Conservation (phyloP, 1,140 invertebrate species). For the Ditylenchus dipsaci region DNA sequence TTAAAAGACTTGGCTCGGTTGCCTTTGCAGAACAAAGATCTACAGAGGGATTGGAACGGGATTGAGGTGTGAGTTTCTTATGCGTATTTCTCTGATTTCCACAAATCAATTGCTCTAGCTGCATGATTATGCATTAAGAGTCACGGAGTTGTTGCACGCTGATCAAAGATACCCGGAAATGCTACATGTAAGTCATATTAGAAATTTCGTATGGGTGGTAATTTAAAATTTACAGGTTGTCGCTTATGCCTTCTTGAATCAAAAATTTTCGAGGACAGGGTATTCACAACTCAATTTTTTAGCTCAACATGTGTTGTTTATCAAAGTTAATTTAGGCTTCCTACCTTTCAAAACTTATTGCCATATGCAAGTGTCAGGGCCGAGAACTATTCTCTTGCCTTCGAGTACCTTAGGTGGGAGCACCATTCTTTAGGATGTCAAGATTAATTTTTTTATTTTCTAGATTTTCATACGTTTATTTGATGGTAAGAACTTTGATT, state of each 20-base stretch:
- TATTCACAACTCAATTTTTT: too few relatives aligned
- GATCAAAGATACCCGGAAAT: constrained; percentile 42
- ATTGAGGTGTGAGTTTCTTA: constrained; percentile 7
- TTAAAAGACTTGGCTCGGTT: constrained; percentile 41
- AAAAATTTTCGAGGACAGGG: constrained; percentile 46
- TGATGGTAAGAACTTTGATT: too few relatives aligned
- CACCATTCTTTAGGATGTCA: too few relatives aligned
- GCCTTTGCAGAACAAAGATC: constrained; percentile 28
- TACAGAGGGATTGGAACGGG: constrained; percentile 24
- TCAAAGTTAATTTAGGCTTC: too few relatives aligned
- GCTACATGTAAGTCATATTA: constrained; percentile 18
- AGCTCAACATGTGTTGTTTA: too few relatives aligned
- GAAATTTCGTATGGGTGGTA: too few relatives aligned
- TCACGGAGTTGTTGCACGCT: constrained; percentile 44
- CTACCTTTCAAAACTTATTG: constrained; percentile 47
- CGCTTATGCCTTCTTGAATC: constrained; percentile 54
- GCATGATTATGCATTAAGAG: constrained; percentile 52
- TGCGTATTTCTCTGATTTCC: neutral
- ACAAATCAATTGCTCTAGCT: constrained; percentile 25
- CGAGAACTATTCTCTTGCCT: constrained; percentile 43
- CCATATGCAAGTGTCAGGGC: constrained; percentile 51
- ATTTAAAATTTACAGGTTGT: too few relatives aligned
- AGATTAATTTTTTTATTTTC: too few relatives aligned
- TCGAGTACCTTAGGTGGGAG: constrained; percentile 49
- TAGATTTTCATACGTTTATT: too few relatives aligned